Evolutionary conservation across 2,113 vertebrate genomes (phyloP).

Genomic region (Alligator mississippiensis): DNA sequence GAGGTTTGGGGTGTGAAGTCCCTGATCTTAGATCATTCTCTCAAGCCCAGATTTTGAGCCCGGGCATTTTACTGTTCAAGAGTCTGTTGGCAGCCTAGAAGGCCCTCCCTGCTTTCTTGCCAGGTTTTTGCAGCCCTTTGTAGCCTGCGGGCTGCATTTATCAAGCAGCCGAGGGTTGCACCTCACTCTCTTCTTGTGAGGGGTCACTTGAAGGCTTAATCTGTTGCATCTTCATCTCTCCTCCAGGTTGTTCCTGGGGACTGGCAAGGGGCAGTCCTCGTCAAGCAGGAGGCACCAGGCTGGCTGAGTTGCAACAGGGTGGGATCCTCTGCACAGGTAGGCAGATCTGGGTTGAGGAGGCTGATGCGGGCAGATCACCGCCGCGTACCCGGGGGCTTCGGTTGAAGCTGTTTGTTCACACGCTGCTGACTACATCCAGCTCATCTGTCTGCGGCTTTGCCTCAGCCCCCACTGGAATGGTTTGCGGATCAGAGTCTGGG

Average conservation of each 20-base stretch:
- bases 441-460: not conserved
- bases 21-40: not conserved
- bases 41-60: not conserved
- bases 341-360: not conserved
- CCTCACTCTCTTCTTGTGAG: not conserved
- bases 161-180: not conserved
- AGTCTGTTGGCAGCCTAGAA: not conserved
- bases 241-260: not conserved
- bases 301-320: not conserved
- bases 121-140: not conserved
- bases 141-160: not conserved
- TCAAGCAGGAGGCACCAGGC: not conserved
- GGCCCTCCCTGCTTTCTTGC: not conserved
- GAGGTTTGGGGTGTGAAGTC: not conserved
- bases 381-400: not conserved
- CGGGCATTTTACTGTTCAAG: not conserved
- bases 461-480: not conserved
- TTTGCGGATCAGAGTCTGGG: not conserved
- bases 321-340: not conserved
- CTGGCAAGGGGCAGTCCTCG: not conserved
- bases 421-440: not conserved
- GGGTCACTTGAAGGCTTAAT: not conserved
- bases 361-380: not conserved
- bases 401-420: not conserved
- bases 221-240: not conserved